These are phyloP conservation scores for Nicator chloris DNA, from an alignment of 2,113 vertebrate species.

Conservation along the genomic window DNA sequence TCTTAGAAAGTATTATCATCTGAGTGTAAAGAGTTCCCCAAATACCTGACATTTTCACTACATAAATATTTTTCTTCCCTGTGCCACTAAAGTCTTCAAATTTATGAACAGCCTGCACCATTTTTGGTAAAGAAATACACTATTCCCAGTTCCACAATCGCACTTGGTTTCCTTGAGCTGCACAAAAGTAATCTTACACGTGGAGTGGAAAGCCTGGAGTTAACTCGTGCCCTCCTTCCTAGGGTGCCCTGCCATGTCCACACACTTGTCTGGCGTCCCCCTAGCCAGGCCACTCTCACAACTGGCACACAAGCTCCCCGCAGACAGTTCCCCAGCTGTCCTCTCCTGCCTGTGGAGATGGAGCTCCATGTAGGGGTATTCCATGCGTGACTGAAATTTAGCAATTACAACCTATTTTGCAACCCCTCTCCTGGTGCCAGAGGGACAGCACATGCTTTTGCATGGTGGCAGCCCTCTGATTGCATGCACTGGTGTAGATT, in stretches of 20 bases:
- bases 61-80: not conserved
- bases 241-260: not conserved
- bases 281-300: not conserved
- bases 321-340: not conserved
- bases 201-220: not conserved
- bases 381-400: not conserved
- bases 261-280: not conserved
- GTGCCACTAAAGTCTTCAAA: not conserved
- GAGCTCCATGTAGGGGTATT: not conserved
- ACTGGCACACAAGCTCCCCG: fast-evolving
- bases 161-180: not conserved
- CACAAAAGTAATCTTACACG: not conserved
- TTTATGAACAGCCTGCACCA: not conserved
- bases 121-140: not conserved
- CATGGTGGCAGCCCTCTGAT: not conserved
- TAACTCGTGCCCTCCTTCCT: not conserved
- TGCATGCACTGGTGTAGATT: not conserved
- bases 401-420: not conserved
- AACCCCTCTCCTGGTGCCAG: not conserved
- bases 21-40: not conserved
- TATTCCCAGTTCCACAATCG: not conserved
- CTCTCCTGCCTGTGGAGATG: not conserved
- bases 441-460: not conserved
- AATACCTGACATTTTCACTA: not conserved
- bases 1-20: not conserved